These are phyloP conservation scores for Orgyia antiqua DNA, from an alignment of 2,888 invertebrate genomes.

Conservation along the genomic window DNA sequence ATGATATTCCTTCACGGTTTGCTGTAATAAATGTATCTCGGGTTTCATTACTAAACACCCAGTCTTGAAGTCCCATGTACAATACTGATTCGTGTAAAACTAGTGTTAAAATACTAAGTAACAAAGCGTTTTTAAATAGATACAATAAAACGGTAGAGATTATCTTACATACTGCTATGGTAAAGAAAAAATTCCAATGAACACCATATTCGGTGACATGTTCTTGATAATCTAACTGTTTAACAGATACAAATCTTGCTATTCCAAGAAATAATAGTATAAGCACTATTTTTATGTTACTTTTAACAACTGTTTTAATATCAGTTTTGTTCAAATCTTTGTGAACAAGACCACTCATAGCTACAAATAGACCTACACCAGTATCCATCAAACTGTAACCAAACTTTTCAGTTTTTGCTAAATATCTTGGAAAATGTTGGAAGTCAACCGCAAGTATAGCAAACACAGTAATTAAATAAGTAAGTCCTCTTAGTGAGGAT, in stretches of 20 bases:
- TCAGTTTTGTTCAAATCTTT: conserved; percentile 43
- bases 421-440: conserved; percentile 87
- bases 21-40: conserved; percentile 83
- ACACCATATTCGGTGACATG: conserved; percentile 96
- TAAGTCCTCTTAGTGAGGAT: conserved; percentile 83
- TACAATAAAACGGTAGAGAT: conserved; percentile 80
- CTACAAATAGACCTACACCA: conserved; percentile 93
- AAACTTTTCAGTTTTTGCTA: conserved; percentile 91
- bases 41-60: conserved; percentile 80
- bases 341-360: conserved; percentile 88
- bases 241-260: conserved; percentile 78
- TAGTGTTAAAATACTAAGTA: conserved; percentile 76
- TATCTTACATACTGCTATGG: conserved; percentile 90
- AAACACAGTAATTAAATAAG: conserved; percentile 85
- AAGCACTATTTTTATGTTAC: conserved; percentile 49
- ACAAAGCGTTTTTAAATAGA: conserved; percentile 69
- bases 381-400: conserved; percentile 97
- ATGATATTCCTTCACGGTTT: conserved; percentile 95
- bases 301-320: conserved; percentile 43
- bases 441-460: conserved; percentile 98
- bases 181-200: conserved; percentile 99
- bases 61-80: conserved; percentile 80
- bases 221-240: conserved; percentile 87
- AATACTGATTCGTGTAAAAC: conserved; percentile 82
- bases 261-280: conserved; percentile 79